Evolutionary conservation across 2,888 invertebrate genomes (phyloP).

Genomic region (Zhengitettix transpicula): DNA sequence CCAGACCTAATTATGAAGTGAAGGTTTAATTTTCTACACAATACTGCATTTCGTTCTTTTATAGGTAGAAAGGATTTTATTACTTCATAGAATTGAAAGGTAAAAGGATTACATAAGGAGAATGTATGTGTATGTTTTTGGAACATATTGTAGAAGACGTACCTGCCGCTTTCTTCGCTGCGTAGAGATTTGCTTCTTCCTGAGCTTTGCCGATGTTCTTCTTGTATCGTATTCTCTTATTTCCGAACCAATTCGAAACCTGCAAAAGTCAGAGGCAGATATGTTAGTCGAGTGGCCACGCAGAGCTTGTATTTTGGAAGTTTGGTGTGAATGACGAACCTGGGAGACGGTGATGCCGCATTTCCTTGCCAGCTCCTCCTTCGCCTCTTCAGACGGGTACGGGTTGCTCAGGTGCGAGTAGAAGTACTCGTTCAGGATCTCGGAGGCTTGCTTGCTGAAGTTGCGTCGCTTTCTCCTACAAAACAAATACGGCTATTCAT

Average conservation of each 20-base stretch:
- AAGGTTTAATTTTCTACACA: too few relatives aligned
- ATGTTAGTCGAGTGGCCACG: too few relatives aligned
- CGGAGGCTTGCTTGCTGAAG: slow-evolving; percentile 99
- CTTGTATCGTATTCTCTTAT: slow-evolving; percentile 98
- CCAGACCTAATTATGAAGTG: too few relatives aligned
- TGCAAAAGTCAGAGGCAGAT: slow-evolving; percentile 25
- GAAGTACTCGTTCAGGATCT: slow-evolving; percentile 98
- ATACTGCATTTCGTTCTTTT: too few relatives aligned
- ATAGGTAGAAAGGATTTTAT: too few relatives aligned
- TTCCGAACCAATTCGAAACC: slow-evolving; percentile 99
- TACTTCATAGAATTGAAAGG: too few relatives aligned
- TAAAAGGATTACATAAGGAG: too few relatives aligned
- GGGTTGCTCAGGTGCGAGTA: slow-evolving; percentile 99
- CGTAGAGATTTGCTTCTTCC: slow-evolving; percentile 97
- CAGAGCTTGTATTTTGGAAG: not conserved
- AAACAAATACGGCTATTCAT: slow-evolving; percentile 30
- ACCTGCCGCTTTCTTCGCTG: slow-evolving; percentile 93
- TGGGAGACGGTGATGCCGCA: slow-evolving; percentile 96
- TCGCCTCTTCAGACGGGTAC: slow-evolving; percentile 98
- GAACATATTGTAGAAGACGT: slow-evolving; percentile 14
- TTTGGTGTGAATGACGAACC: slow-evolving; percentile 33
- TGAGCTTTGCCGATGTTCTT: slow-evolving; percentile 99
- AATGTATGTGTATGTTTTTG: too few relatives aligned
- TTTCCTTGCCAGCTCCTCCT: slow-evolving; percentile 97
- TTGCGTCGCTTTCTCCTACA: slow-evolving; percentile 86